phyloP scores from a whole-genome alignment of 2,888 invertebrate species.

The Dione juno region DNA sequence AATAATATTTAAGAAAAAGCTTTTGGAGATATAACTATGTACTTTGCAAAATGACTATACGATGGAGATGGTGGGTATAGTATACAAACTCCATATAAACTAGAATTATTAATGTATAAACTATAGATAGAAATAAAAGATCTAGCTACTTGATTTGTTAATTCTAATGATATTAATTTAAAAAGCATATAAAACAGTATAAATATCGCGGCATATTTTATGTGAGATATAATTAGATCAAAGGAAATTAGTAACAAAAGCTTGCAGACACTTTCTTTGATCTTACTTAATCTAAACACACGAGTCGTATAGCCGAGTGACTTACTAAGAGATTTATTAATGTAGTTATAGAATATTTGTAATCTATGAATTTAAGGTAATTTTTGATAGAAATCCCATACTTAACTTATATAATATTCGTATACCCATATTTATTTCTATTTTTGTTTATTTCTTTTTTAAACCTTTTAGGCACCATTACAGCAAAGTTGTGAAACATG shows the following conservation, averaged over 20 bases:
- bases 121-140: not conserved
- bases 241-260: slow-evolving; percentile 23
- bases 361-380: not conserved
- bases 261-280: slow-evolving; percentile 22
- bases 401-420: not conserved
- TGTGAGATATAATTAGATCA: slow-evolving; percentile 16
- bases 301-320: slow-evolving; percentile 13
- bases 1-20: not conserved
- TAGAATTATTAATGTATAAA: too few species aligned
- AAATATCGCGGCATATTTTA: slow-evolving; percentile 3
- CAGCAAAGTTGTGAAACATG: too few species aligned
- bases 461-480: too few species aligned
- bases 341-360: not conserved
- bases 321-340: slow-evolving; percentile 15
- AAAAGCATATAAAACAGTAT: not conserved
- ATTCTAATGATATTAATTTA: not conserved
- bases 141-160: not conserved
- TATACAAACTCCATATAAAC: too few species aligned
- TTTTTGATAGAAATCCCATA: not conserved
- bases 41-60: too few species aligned
- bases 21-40: not conserved
- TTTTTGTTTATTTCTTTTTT: too few species aligned
- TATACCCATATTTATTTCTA: too few species aligned
- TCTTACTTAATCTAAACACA: slow-evolving; percentile 22
- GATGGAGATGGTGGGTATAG: too few species aligned